Percentiles rank a stretch among this genome's conserved stretches.
Evolutionary conservation across 2,797 vertebrate species (phyloP).

Genomic region (Clarias laeviceps): DNA sequence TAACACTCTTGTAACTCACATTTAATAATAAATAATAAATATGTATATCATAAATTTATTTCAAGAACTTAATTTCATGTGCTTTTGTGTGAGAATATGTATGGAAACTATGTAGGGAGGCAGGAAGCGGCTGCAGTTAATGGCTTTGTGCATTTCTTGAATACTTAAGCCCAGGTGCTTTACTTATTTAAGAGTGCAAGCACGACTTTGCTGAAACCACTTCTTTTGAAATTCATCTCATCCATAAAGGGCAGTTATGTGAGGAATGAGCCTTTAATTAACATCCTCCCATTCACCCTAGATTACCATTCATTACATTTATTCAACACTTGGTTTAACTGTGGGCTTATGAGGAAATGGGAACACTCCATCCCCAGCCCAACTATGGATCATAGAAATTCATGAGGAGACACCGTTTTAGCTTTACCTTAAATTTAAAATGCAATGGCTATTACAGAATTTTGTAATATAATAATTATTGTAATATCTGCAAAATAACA

Average conservation of each 20-base stretch:
- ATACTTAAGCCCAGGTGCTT: conserved; percentile 72
- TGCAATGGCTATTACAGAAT: not conserved
- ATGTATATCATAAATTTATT: not conserved
- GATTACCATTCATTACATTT: conserved; percentile 16
- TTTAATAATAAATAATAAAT: not conserved
- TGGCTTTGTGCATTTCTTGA: conserved; percentile 62
- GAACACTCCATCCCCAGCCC: not conserved
- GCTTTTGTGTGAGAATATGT: conserved; percentile 8
- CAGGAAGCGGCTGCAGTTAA: conserved; percentile 54
- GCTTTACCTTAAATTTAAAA: not conserved
- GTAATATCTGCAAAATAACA: conserved; percentile 1
- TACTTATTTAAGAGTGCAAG: conserved; percentile 63
- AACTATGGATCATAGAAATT: not conserved
- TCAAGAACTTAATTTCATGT: conserved; percentile 6
- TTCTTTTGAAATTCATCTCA: conserved; percentile 51
- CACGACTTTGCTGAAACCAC: conserved; percentile 48
- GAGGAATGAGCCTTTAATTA: conserved; percentile 74
- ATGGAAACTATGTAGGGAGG: conserved; percentile 2
- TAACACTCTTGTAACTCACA: not conserved
- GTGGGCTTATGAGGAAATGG: conserved; percentile 1
- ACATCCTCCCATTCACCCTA: conserved; percentile 45
- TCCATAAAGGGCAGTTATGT: conserved; percentile 62
- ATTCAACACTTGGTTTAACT: conserved; percentile 18
- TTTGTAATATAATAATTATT: not conserved
- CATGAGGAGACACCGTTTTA: not conserved